Percentiles rank a stretch among this genome's conserved stretches.
Conservation (phyloP, 2,888 invertebrate species). For the Disparrhopalites patrizii region DNA sequence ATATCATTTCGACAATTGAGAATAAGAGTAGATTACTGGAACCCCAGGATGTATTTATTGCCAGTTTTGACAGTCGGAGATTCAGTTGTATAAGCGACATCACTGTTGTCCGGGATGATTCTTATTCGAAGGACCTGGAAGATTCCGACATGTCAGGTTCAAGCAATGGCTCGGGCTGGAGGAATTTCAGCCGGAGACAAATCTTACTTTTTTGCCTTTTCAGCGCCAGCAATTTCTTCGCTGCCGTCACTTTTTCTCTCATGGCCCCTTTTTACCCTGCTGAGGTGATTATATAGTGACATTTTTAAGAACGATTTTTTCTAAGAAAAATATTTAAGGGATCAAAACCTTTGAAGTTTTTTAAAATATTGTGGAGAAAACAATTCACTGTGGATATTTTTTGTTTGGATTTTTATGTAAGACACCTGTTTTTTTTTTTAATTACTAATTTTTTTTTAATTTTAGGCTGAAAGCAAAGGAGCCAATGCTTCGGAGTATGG, state of each 20-base stretch:
- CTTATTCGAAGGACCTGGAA: not conserved
- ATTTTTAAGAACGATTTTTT: too few relatives aligned
- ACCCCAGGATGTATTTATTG: too few relatives aligned
- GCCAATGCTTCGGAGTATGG: not conserved
- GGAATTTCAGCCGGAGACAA: not conserved
- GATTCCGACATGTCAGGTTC: too few relatives aligned
- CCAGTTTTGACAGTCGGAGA: too few relatives aligned
- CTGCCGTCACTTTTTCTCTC: not conserved
- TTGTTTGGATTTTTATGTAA: too few relatives aligned
- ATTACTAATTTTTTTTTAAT: not conserved
- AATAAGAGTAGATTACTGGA: too few relatives aligned
- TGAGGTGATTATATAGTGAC: not conserved
- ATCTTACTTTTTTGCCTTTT: not conserved
- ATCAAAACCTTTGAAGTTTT: too few relatives aligned
- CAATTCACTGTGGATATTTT: too few relatives aligned
- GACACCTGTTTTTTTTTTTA: too few relatives aligned
- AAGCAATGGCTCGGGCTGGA: not conserved
- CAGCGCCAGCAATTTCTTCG: not conserved
- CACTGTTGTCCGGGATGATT: not conserved
- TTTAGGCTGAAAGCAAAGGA: not conserved
- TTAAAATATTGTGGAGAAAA: too few relatives aligned
- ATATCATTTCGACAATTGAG: too few relatives aligned
- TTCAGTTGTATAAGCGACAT: not conserved
- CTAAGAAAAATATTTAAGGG: too few relatives aligned
- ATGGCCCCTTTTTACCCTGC: conserved; percentile 3